Percentiles rank a stretch among this genome's conserved stretches.
phyloP scores from a whole-genome alignment of 92 coral and sea anemone species.

The Phenganax marumi region DNA sequence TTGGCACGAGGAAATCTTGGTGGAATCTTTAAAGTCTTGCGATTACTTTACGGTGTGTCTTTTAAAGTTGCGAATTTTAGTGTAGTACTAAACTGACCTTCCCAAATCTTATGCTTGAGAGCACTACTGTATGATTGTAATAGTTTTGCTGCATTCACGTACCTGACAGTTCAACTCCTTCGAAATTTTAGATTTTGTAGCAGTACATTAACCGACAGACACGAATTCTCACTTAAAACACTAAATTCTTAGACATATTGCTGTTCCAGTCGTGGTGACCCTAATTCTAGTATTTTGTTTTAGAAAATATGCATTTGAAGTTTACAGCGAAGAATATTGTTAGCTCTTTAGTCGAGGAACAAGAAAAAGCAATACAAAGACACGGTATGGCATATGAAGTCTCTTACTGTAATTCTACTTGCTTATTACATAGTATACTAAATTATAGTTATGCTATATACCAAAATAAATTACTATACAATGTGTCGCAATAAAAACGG shows the following conservation, averaged over 20 bases:
- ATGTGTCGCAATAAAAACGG: too few species aligned
- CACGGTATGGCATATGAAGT: conserved; percentile 64
- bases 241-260: too few species aligned
- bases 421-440: too few species aligned
- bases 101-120: too few species aligned
- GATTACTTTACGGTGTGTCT: conserved; percentile 82
- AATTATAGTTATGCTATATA: too few species aligned
- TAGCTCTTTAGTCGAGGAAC: conserved; percentile 76
- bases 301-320: conserved; percentile 76
- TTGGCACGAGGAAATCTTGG: conserved; percentile 90
- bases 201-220: background rate
- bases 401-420: background rate
- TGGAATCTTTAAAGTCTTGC: conserved; percentile 88
- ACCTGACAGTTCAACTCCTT: background rate
- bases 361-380: conserved; percentile 72
- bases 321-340: conserved; percentile 72
- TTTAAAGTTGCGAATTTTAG: background rate
- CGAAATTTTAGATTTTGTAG: background rate
- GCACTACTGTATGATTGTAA: background rate
- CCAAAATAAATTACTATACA: too few species aligned
- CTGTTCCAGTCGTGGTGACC: background rate
- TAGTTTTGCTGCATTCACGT: background rate
- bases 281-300: background rate
- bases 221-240: background rate
- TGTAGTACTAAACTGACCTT: too few species aligned